Conservation (phyloP, 2,113 vertebrate species). For the Oophaga pumilio region DNA sequence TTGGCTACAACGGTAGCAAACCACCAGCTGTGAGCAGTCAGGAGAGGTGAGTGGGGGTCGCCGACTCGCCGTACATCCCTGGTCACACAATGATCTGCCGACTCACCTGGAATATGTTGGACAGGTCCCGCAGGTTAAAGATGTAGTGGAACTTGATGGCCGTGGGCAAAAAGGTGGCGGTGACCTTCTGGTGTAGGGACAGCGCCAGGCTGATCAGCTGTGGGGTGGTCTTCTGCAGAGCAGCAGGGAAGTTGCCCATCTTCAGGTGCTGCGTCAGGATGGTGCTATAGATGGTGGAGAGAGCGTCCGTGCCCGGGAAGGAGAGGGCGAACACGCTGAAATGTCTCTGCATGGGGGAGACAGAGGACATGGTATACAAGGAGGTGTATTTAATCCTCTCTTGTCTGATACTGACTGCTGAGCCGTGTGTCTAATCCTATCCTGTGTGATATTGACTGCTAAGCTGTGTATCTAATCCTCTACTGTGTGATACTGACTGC, state of each 20-base stretch:
- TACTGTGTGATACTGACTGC: background rate
- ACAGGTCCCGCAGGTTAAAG: slow-evolving; percentile 93
- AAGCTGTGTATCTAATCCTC: background rate
- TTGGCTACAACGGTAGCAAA: background rate
- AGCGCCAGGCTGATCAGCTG: slow-evolving; percentile 81
- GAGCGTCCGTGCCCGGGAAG: slow-evolving; percentile 81
- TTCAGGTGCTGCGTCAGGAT: slow-evolving; percentile 84
- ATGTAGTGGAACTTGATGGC: slow-evolving; percentile 95
- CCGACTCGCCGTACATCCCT: background rate
- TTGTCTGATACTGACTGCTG: background rate
- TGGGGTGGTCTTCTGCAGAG: slow-evolving; percentile 77
- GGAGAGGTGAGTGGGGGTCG: background rate
- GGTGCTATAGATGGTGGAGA: slow-evolving; percentile 88
- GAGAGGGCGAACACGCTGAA: slow-evolving; percentile 90
- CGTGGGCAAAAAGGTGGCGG: slow-evolving; percentile 86
- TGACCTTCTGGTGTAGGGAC: slow-evolving; percentile 80
- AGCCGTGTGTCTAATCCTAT: background rate
- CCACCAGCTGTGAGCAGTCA: background rate
- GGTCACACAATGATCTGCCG: background rate
- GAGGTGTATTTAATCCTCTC: background rate
- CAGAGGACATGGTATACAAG: background rate
- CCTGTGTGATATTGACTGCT: background rate
- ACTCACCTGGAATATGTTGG: slow-evolving; percentile 94
- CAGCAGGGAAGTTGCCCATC: slow-evolving; percentile 69
- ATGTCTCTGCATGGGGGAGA: slow-evolving; percentile 78